These are phyloP conservation scores for Poeciliopsis infans DNA, from an alignment of 2,797 vertebrate species.

Conservation along the genomic window DNA sequence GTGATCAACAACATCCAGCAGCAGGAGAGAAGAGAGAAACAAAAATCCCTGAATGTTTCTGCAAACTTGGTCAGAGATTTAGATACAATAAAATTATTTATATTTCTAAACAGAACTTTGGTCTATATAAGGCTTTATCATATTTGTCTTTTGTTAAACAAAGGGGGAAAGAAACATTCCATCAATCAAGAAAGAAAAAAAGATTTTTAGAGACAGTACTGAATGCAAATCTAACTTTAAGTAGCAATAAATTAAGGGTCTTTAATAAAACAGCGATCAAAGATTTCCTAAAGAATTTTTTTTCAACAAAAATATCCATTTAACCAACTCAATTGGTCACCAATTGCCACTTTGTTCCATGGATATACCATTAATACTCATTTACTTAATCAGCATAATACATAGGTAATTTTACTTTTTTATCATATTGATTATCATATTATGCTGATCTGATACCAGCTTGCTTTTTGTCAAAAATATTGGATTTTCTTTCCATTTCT, in stretches of 20 bases:
- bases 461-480: neutral
- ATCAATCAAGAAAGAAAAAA: neutral
- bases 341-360: neutral
- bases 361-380: neutral
- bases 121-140: conserved; percentile 46
- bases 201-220: neutral
- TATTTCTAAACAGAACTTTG: conserved; percentile 33
- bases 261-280: neutral
- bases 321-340: neutral
- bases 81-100: conserved; percentile 34
- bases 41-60: conserved; percentile 24
- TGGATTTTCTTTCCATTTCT: neutral
- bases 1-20: conserved; percentile 23
- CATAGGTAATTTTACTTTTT: neutral
- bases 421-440: neutral
- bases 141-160: conserved; percentile 16
- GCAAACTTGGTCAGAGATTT: conserved; percentile 50
- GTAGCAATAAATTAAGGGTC: neutral
- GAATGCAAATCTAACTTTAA: conserved; percentile 1
- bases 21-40: neutral
- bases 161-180: neutral
- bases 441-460: neutral
- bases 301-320: neutral
- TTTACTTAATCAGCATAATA: neutral
- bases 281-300: neutral